Percentiles rank a stretch among this genome's conserved stretches.
These are phyloP conservation scores for Pseudorasbora parva DNA, from an alignment of 2,113 vertebrate genomes.

Conservation along the genomic window DNA sequence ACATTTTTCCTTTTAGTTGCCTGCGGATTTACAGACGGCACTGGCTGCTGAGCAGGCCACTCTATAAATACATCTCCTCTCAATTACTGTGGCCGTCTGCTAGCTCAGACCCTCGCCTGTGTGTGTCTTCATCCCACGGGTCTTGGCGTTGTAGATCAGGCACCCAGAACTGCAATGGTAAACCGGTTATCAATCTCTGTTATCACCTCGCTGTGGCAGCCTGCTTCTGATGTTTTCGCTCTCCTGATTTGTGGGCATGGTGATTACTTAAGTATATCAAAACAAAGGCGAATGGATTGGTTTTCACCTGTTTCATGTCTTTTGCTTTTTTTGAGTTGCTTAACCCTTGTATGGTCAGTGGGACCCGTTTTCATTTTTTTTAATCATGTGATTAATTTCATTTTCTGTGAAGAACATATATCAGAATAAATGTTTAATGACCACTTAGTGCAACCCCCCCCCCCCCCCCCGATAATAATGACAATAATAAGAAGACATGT, in stretches of 20 bases:
- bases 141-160: conserved; percentile 73
- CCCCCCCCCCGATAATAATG: no score
- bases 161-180: conserved; percentile 66
- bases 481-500: no score
- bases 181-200: conserved; percentile 75
- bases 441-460: no score
- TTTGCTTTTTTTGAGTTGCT: neutral
- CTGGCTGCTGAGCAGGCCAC: conserved; percentile 73
- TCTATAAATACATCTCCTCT: conserved; percentile 80
- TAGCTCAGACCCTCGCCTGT: conserved; percentile 59
- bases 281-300: conserved; percentile 40
- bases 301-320: conserved; percentile 41
- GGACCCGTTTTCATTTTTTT: no score
- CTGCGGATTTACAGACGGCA: conserved; percentile 77
- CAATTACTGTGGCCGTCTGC: conserved; percentile 69
- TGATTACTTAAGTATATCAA: conserved; percentile 61
- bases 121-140: conserved; percentile 73
- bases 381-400: no score
- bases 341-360: no score
- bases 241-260: conserved; percentile 69
- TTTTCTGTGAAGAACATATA: no score
- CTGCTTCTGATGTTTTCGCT: conserved; percentile 58
- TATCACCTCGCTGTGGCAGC: conserved; percentile 66
- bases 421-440: no score
- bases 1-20: conserved; percentile 72